These are phyloP conservation scores for Hecatera dysodea DNA, from an alignment of 2,888 invertebrate species.

Conservation along the genomic window DNA sequence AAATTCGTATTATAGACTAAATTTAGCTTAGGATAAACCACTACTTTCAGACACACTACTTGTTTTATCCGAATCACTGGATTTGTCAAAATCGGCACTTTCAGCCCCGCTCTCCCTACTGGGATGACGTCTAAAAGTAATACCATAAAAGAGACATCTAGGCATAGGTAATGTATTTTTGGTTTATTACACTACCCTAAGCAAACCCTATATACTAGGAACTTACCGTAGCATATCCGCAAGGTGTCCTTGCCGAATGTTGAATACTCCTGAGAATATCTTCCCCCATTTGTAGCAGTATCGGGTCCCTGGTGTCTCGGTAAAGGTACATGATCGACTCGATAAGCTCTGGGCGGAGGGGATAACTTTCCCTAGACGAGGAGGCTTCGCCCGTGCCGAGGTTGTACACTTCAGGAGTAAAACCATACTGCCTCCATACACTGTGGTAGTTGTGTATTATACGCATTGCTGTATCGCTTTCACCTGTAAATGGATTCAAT, in stretches of 20 bases:
- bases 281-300: constrained; percentile 97
- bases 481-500: constrained; percentile 90
- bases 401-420: constrained; percentile 99
- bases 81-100: too few species aligned
- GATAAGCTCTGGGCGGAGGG: constrained; percentile 98
- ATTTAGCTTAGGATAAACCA: too few species aligned
- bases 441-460: constrained; percentile 98
- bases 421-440: constrained; percentile 99
- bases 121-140: too few species aligned
- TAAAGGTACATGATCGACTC: constrained; percentile 99
- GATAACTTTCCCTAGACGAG: constrained; percentile 96
- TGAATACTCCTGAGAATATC: constrained; percentile 98
- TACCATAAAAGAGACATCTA: too few species aligned
- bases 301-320: constrained; percentile 97
- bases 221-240: constrained; percentile 98
- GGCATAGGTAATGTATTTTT: too few species aligned
- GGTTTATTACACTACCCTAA: too few species aligned
- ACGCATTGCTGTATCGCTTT: constrained; percentile 97
- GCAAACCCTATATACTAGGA: not conserved
- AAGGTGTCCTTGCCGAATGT: constrained; percentile 97
- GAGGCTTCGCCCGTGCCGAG: constrained; percentile 97
- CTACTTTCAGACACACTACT: too few species aligned
- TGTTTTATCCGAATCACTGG: too few species aligned
- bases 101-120: too few species aligned
- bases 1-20: too few species aligned